These are phyloP conservation scores for Holothuria glaberrima DNA, from an alignment of 35 echinoderm and acorn worm species.

Conservation along the genomic window DNA sequence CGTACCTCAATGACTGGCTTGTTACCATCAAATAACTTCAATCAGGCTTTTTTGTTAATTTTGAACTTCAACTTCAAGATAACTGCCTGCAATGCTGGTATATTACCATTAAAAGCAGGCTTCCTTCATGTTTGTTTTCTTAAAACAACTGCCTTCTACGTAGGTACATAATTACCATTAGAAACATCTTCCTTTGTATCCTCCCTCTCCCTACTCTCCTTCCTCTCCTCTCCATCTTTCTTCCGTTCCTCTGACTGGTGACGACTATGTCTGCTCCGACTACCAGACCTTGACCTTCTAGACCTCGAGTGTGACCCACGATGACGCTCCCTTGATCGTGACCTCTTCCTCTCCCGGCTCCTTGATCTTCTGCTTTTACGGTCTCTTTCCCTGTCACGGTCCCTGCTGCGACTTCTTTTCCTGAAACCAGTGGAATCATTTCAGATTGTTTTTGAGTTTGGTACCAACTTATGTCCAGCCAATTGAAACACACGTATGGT, in stretches of 20 bases:
- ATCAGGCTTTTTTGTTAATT: no score
- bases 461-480: not conserved
- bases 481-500: not conserved
- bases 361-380: constrained; percentile 52
- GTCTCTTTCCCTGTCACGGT: constrained; percentile 10
- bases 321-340: constrained; percentile 33
- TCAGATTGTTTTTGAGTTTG: no score
- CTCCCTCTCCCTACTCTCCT: not conserved
- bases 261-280: constrained; percentile 23
- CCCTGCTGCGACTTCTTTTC: constrained; percentile 41
- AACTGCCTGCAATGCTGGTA: no score
- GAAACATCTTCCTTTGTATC: constrained; percentile 2
- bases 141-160: not conserved
- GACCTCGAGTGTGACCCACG: constrained; percentile 42
- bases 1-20: no score
- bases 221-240: constrained; percentile 3
- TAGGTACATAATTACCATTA: not conserved
- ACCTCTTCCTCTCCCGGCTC: constrained; percentile 48
- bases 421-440: no score
- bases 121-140: no score
- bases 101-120: no score
- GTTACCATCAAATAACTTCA: no score
- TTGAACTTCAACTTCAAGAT: no score
- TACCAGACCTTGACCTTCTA: constrained; percentile 46
- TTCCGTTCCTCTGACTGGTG: constrained; percentile 42